Conservation (phyloP, 2,888 invertebrate species). For the Perizoma flavofasciatum region DNA sequence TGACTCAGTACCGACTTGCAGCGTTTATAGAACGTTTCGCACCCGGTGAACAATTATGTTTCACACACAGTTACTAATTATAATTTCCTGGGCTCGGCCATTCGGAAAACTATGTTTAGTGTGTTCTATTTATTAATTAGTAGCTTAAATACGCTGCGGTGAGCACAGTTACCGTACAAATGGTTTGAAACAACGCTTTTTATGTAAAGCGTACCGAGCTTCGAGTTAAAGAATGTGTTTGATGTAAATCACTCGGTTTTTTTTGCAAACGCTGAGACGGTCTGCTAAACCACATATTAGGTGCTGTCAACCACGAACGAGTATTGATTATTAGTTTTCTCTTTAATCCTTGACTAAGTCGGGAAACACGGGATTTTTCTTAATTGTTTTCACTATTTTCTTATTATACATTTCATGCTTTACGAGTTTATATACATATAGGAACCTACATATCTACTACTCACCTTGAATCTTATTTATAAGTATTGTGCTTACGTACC, state of each 20-base stretch:
- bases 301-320: not conserved
- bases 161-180: slow-evolving; percentile 52
- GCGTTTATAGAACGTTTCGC: slow-evolving; percentile 42
- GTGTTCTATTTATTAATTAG: slow-evolving; percentile 68
- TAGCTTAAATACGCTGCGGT: slow-evolving; percentile 55
- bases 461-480: not conserved
- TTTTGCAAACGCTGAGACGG: slow-evolving; percentile 7
- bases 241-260: slow-evolving; percentile 20
- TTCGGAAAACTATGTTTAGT: slow-evolving; percentile 67
- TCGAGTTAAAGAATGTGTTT: slow-evolving; percentile 18
- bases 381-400: too few species aligned
- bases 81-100: slow-evolving; percentile 65
- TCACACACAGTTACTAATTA: slow-evolving; percentile 66
- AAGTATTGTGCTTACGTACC: slow-evolving; percentile 10
- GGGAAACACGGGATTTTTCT: too few species aligned
- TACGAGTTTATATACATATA: too few species aligned
- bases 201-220: slow-evolving; percentile 24
- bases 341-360: too few species aligned
- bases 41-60: slow-evolving; percentile 59
- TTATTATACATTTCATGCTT: too few species aligned
- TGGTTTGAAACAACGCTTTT: slow-evolving; percentile 42
- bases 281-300: not conserved
- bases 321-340: not conserved
- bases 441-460: too few species aligned
- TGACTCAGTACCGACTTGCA: slow-evolving; percentile 23